Evolutionary conservation across 2,113 vertebrate genomes (phyloP).

Genomic region (Rousettus leschenaultii): DNA sequence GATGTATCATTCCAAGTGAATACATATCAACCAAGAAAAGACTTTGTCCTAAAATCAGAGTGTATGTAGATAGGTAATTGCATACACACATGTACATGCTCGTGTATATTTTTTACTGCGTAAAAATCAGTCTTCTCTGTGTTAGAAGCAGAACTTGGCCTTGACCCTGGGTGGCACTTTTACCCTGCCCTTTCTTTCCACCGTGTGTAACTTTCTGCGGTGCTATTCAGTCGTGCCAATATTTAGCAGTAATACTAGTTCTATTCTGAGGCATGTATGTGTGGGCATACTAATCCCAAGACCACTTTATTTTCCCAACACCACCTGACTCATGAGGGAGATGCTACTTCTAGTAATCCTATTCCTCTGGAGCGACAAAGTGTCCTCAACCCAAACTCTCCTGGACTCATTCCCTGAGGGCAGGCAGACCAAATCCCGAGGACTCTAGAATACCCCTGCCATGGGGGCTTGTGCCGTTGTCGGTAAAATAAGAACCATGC

Average conservation of each 20-base stretch:
- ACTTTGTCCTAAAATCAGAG: background rate
- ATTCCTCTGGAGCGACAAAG: background rate
- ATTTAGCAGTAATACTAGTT: no score
- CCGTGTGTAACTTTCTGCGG: background rate
- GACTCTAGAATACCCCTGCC: background rate
- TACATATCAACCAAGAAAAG: no score
- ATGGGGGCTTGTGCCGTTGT: background rate
- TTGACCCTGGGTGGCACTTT: rapidly evolving
- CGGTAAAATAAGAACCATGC: no score
- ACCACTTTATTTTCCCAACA: background rate
- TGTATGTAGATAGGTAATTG: background rate
- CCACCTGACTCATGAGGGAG: background rate
- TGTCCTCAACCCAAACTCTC: background rate
- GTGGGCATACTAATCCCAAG: background rate
- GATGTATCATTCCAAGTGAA: background rate
- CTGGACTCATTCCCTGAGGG: background rate
- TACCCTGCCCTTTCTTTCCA: rapidly evolving
- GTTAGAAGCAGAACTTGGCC: background rate
- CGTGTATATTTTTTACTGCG: background rate
- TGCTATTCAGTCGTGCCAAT: no score
- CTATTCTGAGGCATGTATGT: rapidly evolving
- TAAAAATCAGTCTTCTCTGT: background rate
- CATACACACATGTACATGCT: background rate
- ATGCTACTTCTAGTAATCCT: rapidly evolving
- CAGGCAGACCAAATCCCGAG: background rate